phyloP scores from a whole-genome alignment of 2,888 invertebrate genomes.

The Laspeyria flexula region DNA sequence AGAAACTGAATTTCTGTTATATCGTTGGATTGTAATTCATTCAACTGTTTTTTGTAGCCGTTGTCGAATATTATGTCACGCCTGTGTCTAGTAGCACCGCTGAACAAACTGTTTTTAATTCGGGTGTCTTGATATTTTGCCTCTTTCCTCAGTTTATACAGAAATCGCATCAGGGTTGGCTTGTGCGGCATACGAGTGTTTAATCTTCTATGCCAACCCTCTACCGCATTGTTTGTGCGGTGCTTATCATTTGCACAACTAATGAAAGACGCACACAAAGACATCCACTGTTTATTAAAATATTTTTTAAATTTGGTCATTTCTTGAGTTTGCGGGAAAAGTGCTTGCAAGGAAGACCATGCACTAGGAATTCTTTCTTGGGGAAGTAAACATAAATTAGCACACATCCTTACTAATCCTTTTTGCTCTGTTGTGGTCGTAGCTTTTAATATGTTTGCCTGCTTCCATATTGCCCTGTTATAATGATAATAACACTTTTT shows the following conservation, averaged over 20 bases:
- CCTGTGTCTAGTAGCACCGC: background rate
- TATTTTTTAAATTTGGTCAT: background rate
- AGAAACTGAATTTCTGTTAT: background rate
- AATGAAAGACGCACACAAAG: background rate
- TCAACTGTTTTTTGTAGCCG: background rate
- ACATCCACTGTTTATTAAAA: background rate
- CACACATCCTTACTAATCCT: background rate
- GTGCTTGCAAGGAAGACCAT: background rate
- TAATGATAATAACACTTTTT: background rate
- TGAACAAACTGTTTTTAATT: background rate
- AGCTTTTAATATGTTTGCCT: background rate
- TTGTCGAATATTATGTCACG: background rate
- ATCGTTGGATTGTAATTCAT: background rate
- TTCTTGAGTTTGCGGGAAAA: background rate
- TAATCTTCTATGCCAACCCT: background rate
- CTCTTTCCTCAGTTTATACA: background rate
- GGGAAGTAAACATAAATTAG: background rate
- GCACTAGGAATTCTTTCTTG: background rate
- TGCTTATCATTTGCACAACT: background rate
- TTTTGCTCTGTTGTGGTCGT: background rate
- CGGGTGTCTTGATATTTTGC: background rate
- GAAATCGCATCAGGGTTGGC: background rate
- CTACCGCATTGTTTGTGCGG: background rate
- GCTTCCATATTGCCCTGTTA: background rate
- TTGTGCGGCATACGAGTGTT: background rate